Evolutionary conservation across 2,113 vertebrate species (phyloP), one percentile per base, ranked within the genome.

Genomic region (Rhadina sibilatrix): DNA sequence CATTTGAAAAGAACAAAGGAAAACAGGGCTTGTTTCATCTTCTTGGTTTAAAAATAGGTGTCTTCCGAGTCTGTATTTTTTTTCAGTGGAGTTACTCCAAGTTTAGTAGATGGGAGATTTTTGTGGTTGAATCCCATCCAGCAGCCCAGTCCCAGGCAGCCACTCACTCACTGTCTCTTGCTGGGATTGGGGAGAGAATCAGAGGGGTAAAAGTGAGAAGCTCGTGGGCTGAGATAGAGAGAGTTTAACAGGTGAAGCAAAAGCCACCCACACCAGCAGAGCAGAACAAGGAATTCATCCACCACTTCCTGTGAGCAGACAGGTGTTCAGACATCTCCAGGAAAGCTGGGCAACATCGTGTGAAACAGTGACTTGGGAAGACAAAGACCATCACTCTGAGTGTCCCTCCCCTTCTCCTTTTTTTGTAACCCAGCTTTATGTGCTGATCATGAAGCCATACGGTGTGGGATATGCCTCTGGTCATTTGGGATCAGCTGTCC

Each of bases 261-360:
- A 40, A 80, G 4, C 40, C 0, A 0, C 23, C 23, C 47, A 37
- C 4, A 4, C 21, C 27, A 61, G 40, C 19, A 61, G 60, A 68
- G 53, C n/a, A 74, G 61, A 80, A 28, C 25, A 60, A 53, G 47
- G 82, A 37, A 68, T 68, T 47, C 5, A 54, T 42, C 20, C 31
- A 42, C 31, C 19, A 15, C 11, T 42, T 60, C 31, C 35, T 5
- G 0, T 33, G 40, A 49, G 35, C 68, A 74, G 66, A 15, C 66
- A 59, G 53, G 46, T 31, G 60, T 24, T 60, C 38, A 61, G 31
- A 50, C 12, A 24, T 18, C 40, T 42, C 27, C 40, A 61, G 75
- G 15, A 61, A 35, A 68, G 22, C n/a, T 22, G 12, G 35, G 47
- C 22, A 47, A 53, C 1, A 0, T 7, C 47, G 9, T 0, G 0